Evolutionary conservation across 2,113 vertebrate genomes (phyloP), one percentile per base, ranked within the genome.

Genomic region (Lipophrys pholis): DNA sequence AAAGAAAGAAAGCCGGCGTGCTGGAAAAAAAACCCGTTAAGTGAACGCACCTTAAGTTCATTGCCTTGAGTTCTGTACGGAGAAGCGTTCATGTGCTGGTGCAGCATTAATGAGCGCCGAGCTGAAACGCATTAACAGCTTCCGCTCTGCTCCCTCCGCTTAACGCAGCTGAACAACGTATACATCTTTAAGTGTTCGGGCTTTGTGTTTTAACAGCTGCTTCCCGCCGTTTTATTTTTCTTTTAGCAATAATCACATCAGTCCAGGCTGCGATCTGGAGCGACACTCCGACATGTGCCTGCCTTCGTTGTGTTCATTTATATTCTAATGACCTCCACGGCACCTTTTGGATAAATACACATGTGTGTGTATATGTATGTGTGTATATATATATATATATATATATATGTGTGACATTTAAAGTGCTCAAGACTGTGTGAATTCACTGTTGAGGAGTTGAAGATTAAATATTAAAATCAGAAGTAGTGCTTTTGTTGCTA

Each of bases 381-480:
- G n/a, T n/a, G n/a, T n/a, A n/a, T n/a, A n/a, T n/a, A n/a, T n/a
- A n/a, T n/a, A n/a, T n/a, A n/a, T n/a, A n/a, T n/a, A n/a, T n/a
- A n/a, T n/a, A n/a, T n/a, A n/a, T n/a, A 60, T 11, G 11, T 5
- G 1, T 12, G 16, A 5, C 1, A 5, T 35, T 3, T 6, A 8
- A 40, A 2, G 3, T 10, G 17, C 6, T 38, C 6, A 8, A 63
- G 54, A 56, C 21, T 30, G 21, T 30, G 21, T 56, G 50, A 62
- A 62, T 57, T 52, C 57, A 58, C 9, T 9, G 41, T 11, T 6
- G 16, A 30, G 8, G 14, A 48, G 11, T 11, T 5, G 10, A 14
- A 45, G 7, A 83, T 84, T 21, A 88, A 84, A 81, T 69, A 86
- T 90, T 88, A 17, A 84, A 55, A 69, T 83, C 14, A 41, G 36